Evolutionary conservation across 2,888 invertebrate genomes (phyloP).

Genomic region (Zaprionus obscuricornis): DNA sequence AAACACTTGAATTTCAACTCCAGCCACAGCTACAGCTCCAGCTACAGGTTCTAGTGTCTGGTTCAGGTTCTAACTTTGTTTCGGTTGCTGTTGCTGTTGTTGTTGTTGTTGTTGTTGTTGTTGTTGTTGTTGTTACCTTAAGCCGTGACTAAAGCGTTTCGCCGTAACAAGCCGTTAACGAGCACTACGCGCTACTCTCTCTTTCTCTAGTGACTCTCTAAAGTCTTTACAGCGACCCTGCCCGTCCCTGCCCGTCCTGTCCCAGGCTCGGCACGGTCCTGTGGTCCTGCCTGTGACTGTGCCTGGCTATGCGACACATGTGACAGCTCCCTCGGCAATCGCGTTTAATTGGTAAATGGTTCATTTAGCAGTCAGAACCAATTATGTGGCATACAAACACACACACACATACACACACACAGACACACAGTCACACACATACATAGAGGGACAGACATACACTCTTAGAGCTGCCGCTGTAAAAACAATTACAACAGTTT

Average conservation of each 20-base stretch:
- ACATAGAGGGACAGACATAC: background rate
- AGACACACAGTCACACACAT: constrained; percentile 23
- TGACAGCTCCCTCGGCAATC: constrained; percentile 64
- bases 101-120: background rate
- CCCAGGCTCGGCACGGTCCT: too few species aligned
- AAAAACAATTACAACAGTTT: constrained; percentile 71
- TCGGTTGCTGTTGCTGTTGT: too few species aligned
- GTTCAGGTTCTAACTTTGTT: background rate
- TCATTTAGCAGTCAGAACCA: constrained; percentile 80
- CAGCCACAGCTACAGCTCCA: constrained; percentile 11
- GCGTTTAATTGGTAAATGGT: constrained; percentile 80
- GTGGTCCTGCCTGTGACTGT: constrained; percentile 40
- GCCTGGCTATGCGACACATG: constrained; percentile 7
- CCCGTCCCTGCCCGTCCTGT: too few species aligned
- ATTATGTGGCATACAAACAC: constrained; percentile 46
- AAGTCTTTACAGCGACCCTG: background rate
- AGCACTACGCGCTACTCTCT: constrained; percentile 45
- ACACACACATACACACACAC: constrained; percentile 15
- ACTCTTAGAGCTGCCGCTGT: constrained; percentile 44
- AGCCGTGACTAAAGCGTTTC: constrained; percentile 75
- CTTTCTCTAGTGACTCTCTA: too few species aligned
- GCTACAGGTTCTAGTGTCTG: constrained; percentile 1
- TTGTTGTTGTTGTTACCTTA: constrained; percentile 37
- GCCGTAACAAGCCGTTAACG: constrained; percentile 69
- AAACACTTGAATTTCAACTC: too few species aligned